Evolutionary conservation across 2,888 invertebrate species (phyloP).

Genomic region (Conus canariensis): DNA sequence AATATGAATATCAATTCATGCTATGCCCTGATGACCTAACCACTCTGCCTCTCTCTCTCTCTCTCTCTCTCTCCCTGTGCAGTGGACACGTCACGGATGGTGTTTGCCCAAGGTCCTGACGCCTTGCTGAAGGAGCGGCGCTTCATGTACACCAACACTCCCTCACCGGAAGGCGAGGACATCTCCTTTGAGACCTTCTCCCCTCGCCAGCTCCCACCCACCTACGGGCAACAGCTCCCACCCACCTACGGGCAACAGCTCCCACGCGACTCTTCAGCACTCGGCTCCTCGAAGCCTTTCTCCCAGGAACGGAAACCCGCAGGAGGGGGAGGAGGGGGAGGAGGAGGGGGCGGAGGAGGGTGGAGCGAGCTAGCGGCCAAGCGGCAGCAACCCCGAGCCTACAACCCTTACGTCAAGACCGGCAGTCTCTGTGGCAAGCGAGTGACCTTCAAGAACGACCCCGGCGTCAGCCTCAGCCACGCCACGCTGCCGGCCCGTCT

Average conservation of each 20-base stretch:
- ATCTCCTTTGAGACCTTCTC: conserved; percentile 55
- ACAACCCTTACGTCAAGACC: conserved; percentile 29
- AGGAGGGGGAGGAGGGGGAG: conserved; percentile 4
- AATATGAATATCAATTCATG: too few species aligned
- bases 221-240: conserved; percentile 25
- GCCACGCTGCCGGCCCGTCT: background rate
- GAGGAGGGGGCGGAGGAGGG: background rate
- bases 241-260: conserved; percentile 35
- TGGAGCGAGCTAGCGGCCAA: background rate
- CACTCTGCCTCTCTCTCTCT: background rate
- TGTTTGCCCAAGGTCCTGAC: conserved; percentile 44
- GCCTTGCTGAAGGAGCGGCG: conserved; percentile 48
- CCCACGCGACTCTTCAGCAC: conserved; percentile 17
- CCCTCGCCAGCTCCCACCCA: conserved; percentile 49
- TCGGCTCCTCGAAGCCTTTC: conserved; percentile 21
- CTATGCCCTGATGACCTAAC: too few species aligned
- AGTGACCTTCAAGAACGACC: conserved; percentile 52
- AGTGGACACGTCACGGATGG: conserved; percentile 51
- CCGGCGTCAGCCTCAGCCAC: conserved; percentile 41
- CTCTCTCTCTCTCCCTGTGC: conserved; percentile 13
- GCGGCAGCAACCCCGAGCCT: conserved; percentile 4
- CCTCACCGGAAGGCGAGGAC: conserved; percentile 41
- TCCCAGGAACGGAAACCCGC: background rate
- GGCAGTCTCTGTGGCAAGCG: conserved; percentile 42
- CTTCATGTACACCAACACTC: conserved; percentile 46